Evolutionary conservation across 2,113 vertebrate species (phyloP).

Genomic region (Leptocoma aspasia): DNA sequence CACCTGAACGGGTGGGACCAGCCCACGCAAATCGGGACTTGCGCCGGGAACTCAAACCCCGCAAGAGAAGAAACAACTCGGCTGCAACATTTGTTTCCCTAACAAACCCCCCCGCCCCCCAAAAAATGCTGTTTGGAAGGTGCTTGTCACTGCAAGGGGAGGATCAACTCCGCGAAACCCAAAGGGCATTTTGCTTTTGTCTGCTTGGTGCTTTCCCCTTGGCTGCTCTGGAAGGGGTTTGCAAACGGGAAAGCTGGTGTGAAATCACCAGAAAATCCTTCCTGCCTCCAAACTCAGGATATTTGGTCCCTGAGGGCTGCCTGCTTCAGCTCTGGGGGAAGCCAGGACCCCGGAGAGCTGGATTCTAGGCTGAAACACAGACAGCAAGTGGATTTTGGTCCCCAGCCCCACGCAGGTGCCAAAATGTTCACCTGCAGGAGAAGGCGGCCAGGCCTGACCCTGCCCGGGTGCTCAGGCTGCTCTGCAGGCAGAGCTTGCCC

Average conservation of each 20-base stretch:
- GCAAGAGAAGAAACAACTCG: background rate
- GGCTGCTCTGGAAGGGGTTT: background rate
- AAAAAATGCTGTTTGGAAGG: background rate
- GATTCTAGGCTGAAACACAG: background rate
- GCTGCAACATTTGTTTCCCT: background rate
- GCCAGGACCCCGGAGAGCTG: background rate
- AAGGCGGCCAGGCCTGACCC: background rate
- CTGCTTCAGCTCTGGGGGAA: background rate
- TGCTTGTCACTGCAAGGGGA: background rate
- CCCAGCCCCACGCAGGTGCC: background rate
- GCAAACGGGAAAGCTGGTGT: background rate
- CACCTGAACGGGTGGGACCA: conserved; percentile 66
- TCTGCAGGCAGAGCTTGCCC: background rate
- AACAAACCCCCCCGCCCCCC: background rate
- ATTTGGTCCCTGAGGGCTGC: background rate
- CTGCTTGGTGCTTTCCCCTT: background rate
- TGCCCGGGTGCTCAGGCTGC: background rate
- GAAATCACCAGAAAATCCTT: background rate
- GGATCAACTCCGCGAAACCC: background rate
- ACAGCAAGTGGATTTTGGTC: background rate
- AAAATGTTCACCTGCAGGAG: background rate
- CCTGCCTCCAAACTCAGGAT: background rate
- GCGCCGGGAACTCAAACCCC: conserved; percentile 10
- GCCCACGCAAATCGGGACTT: conserved; percentile 57
- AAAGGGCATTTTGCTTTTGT: background rate